Base-by-base conservation (phyloP, 2,113 vertebrate genomes). In the Aplodontia rufa region DNA sequence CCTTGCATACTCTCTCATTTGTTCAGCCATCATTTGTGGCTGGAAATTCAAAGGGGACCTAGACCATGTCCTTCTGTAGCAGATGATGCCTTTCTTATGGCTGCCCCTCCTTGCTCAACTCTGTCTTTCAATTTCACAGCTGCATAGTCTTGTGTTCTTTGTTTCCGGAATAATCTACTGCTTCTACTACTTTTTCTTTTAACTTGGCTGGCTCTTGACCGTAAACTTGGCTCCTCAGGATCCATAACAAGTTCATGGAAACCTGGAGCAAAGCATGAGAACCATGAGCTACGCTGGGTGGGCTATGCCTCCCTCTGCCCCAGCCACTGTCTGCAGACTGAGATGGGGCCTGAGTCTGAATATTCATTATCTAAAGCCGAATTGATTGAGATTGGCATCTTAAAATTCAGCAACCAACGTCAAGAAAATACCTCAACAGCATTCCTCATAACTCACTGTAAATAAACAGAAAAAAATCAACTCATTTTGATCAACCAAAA, bases 391-490 rank as follows among this genome's bases (percentile, higher is more conserved):
- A 83, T 19, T 81, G 69, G 13, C 35, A 55, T 49, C 58, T 93
- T 80, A 14, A 87, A 45, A 87, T 2, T 30, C 32, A 87, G 62
- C 5, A 79, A 8, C 32, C 55, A 64, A 47, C 1, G 8, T 79
- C 37, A 82, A 71, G 80, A 91, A 90, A 87, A n/a, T 17, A 79
- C 42, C 19, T 88, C 55, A 78, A 35, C 20, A 40, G 35, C 40
- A 30, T 93, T 94, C 62, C n/a, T 87, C 49, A 68, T 81, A 87
- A 90, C 58, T 26, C 55, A 60, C 12, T 87, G 58, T 79, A 87
- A 92, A 92, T 60, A 81, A 90, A 76, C 8, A 0, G 3, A 62
- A 90, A 88, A 88, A 49, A 71, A 8, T 45, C 37, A 66, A 32
- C 45, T 89, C 28, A 47, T 55, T 95, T 74, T 93, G 58, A 90